These are phyloP conservation scores for Hyla sarda DNA, from an alignment of 2,113 vertebrate genomes.

Conservation along the genomic window DNA sequence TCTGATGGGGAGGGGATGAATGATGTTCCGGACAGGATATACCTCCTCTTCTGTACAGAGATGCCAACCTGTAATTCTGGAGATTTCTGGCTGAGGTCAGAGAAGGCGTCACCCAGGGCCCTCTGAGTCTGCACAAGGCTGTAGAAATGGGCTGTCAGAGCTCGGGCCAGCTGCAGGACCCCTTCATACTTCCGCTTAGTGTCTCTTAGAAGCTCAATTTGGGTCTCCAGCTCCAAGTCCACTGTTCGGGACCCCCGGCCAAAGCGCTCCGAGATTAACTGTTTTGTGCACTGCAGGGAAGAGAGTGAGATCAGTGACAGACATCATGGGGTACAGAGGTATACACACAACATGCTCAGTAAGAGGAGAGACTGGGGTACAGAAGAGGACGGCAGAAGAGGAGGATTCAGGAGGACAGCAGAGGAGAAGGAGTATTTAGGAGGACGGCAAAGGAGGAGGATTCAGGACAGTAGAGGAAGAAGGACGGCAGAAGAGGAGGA, in stretches of 20 bases:
- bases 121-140: slow-evolving; percentile 98
- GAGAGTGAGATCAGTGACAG: neutral
- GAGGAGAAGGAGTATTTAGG: no score
- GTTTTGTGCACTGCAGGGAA: slow-evolving; percentile 88
- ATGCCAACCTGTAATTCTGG: slow-evolving; percentile 88
- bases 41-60: neutral
- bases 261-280: slow-evolving; percentile 92
- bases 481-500: no score
- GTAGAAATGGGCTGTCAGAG: slow-evolving; percentile 92
- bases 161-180: slow-evolving; percentile 86
- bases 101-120: slow-evolving; percentile 91
- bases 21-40: neutral
- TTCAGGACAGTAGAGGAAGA: no score
- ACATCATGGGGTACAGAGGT: neutral
- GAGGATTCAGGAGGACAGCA: no score
- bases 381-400: neutral
- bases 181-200: slow-evolving; percentile 95
- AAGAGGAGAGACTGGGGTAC: neutral
- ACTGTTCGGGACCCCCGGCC: slow-evolving; percentile 93
- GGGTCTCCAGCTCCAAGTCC: slow-evolving; percentile 94
- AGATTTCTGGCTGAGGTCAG: slow-evolving; percentile 98
- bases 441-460: no score
- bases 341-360: neutral
- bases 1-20: neutral
- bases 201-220: slow-evolving; percentile 94